Conservation (phyloP, 2,888 invertebrate species). For the Colletes collaris region DNA sequence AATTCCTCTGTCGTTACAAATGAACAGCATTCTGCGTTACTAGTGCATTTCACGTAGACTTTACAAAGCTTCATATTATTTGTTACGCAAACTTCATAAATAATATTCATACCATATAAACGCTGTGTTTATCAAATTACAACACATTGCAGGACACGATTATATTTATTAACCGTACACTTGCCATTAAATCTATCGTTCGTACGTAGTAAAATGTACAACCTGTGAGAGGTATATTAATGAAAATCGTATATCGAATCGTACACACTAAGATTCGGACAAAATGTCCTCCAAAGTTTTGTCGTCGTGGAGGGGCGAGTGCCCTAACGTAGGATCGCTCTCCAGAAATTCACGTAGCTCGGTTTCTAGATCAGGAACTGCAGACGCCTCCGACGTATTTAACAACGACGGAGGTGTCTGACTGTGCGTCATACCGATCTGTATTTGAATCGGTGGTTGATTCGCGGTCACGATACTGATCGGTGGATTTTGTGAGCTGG, state of each 20-base stretch:
- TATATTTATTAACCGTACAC: slow-evolving; percentile 49
- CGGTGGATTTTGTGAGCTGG: slow-evolving; percentile 67
- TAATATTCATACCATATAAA: slow-evolving; percentile 33
- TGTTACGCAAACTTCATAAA: slow-evolving; percentile 42
- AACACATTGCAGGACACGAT: slow-evolving; percentile 8
- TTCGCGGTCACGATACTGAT: slow-evolving; percentile 73
- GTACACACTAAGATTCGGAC: slow-evolving; percentile 77
- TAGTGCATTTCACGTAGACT: slow-evolving; percentile 16
- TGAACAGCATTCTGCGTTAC: slow-evolving; percentile 5
- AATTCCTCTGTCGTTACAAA: background rate
- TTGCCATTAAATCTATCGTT: slow-evolving; percentile 41
- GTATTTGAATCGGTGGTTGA: slow-evolving; percentile 78
- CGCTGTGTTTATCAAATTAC: slow-evolving; percentile 3
- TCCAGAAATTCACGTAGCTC: slow-evolving; percentile 89
- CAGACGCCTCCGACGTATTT: slow-evolving; percentile 75
- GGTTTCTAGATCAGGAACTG: slow-evolving; percentile 86
- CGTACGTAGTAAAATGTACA: slow-evolving; percentile 63
- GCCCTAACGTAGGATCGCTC: slow-evolving; percentile 86
- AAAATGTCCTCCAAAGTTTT: slow-evolving; percentile 82
- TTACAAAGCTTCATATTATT: slow-evolving; percentile 13
- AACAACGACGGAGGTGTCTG: slow-evolving; percentile 73
- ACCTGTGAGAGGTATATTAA: slow-evolving; percentile 25
- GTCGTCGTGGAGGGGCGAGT: slow-evolving; percentile 82
- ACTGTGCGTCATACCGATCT: slow-evolving; percentile 74
- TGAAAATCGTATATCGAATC: slow-evolving; percentile 5